Evolutionary conservation across 2,113 vertebrate species (phyloP), one percentile per base, ranked within the genome.

Genomic region (Xenotilapia flavipinnis): DNA sequence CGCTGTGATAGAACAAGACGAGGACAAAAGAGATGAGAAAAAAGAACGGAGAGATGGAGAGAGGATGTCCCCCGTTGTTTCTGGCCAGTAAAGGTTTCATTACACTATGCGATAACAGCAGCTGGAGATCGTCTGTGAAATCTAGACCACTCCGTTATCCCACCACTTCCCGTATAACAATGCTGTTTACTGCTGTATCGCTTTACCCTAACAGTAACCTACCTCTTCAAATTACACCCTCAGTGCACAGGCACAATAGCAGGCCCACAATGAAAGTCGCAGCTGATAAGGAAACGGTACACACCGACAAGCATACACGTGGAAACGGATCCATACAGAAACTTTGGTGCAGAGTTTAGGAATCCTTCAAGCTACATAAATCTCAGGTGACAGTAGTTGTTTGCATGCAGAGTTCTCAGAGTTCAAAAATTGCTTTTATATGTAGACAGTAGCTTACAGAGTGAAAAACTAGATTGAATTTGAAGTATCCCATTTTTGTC

Each of bases 161-260:
- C 80, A 79, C 80, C 38, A 79, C 88, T 95, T 95, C 95, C 95
- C 88, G 93, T 85, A 94, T 55, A 80, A 86, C 90, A 87, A 65
- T 77, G 90, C 42, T 62, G 90, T 91, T 91, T 87, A 85, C 91
- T 33, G 40, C 86, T 84, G 91, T 93, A 94, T 95, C 93, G 45
- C 87, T 92, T 93, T 94, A 90, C 93, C 89, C 87, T 89, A 87
- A 91, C 92, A 60, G 93, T 93, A 93, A 92, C 93, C 88, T 40
- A 91, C 87, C 90, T 93, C 91, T 91, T 95, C 94, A 93, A 84
- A 90, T 95, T 95, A 93, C 95, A 92, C 53, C 28, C 77, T 9
- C 47, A 53, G 73, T 51, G 31, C 82, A 54, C 56, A 8, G 65
- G 54, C 81, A 80, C 81, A 87, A 80, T 86, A 36, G 79, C 70